Evolutionary conservation across 2,888 invertebrate genomes (phyloP).

Genomic region (Brachyptera putata): DNA sequence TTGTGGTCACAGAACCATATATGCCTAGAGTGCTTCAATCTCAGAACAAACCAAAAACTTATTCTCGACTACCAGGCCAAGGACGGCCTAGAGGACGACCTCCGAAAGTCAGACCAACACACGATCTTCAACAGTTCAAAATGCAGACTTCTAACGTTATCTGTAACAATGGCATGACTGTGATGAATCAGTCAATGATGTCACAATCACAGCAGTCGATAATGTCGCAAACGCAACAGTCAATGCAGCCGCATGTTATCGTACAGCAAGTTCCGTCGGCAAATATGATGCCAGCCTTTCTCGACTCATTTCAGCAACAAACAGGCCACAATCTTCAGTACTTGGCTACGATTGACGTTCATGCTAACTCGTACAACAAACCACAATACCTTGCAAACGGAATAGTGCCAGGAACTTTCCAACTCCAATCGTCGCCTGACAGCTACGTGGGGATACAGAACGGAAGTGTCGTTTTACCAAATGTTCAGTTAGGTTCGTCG

Average conservation of each 20-base stretch:
- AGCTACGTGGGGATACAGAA: slow-evolving; percentile 42
- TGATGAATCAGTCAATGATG: background rate
- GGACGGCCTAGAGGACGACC: too few relatives aligned
- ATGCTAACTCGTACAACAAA: slow-evolving; percentile 44
- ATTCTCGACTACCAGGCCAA: too few relatives aligned
- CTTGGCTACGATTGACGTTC: slow-evolving; percentile 64
- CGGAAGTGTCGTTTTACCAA: slow-evolving; percentile 42
- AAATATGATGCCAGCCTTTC: slow-evolving; percentile 59
- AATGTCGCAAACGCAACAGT: too few relatives aligned
- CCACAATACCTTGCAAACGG: slow-evolving; percentile 41
- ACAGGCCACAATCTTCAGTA: slow-evolving; percentile 71
- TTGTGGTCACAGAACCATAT: too few relatives aligned
- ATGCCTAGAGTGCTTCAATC: too few relatives aligned
- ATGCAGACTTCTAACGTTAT: too few relatives aligned
- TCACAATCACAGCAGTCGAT: too few relatives aligned
- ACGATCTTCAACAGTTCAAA: too few relatives aligned
- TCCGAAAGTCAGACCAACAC: too few relatives aligned
- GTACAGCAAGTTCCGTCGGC: slow-evolving; percentile 61
- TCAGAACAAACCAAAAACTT: too few relatives aligned
- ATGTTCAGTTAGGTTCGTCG: slow-evolving; percentile 36
- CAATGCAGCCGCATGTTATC: slow-evolving; percentile 61
- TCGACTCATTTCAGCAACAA: slow-evolving; percentile 65
- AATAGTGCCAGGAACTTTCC: slow-evolving; percentile 43
- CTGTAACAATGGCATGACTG: background rate
- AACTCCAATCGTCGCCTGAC: slow-evolving; percentile 42